Conservation (phyloP, 2,113 vertebrate species). For the Haemorhous mexicanus region DNA sequence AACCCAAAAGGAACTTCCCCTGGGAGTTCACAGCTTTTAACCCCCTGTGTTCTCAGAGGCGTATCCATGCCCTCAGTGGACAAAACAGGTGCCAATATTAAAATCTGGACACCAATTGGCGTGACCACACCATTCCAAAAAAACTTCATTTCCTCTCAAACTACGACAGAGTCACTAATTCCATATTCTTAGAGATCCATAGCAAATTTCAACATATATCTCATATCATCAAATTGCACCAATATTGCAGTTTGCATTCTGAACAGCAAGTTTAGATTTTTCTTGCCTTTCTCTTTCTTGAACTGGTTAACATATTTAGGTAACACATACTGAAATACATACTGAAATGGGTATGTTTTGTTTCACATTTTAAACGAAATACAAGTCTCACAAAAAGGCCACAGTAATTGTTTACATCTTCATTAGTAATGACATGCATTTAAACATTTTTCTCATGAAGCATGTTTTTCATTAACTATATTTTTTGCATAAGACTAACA, state of each 20-base stretch:
- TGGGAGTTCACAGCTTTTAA: too few relatives aligned
- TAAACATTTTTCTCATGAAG: not conserved
- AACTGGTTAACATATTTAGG: not conserved
- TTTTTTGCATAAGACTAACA: not conserved
- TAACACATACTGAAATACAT: not conserved
- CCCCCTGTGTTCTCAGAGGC: too few relatives aligned
- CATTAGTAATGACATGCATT: not conserved
- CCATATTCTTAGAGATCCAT: not conserved
- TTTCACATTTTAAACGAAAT: not conserved
- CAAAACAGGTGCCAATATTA: too few relatives aligned
- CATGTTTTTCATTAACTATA: not conserved
- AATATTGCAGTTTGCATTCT: not conserved
- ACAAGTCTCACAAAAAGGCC: not conserved
- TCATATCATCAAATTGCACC: not conserved
- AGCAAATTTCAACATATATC: not conserved
- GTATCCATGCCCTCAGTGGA: too few relatives aligned
- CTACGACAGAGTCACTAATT: not conserved
- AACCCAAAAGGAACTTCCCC: too few relatives aligned
- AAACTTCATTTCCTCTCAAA: too few relatives aligned
- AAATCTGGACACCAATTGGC: too few relatives aligned
- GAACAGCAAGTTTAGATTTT: not conserved
- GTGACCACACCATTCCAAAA: too few relatives aligned
- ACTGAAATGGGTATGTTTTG: not conserved
- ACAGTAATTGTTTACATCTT: not conserved
- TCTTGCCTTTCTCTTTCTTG: not conserved